Evolutionary conservation across 2,113 vertebrate genomes (phyloP), one percentile per base, ranked within the genome.

Genomic region (Archocentrus centrarchus): DNA sequence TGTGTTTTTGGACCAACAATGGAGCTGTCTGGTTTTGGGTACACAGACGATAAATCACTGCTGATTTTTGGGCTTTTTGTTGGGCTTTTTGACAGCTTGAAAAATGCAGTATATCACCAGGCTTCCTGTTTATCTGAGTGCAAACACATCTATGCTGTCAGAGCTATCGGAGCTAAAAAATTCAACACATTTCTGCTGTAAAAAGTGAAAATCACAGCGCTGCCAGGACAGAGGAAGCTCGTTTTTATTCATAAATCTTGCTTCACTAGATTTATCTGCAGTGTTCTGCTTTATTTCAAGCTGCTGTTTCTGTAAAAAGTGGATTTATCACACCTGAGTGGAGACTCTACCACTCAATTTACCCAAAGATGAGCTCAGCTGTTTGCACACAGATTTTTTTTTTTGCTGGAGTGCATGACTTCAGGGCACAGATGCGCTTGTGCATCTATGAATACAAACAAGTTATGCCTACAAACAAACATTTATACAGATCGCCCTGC

Each of bases 281-380:
- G 63, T 20, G 27, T 1, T 37, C 53, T 59, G 75, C 27, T 50
- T 14, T 59, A 32, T 73, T 73, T 73, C 47, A 53, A 73, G 47
- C 68, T 73, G 66, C 66, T 14, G 68, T n/a, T 14, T 55, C 68
- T 73, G 27, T 73, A 32, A 5, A 35, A 73, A 0, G 66, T 2
- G 68, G 32, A 73, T 55, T 32, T 55, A 53, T 73, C 68, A 73
- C 68, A 73, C 68, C 27, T 73, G 68, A 73, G 47, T 32, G 47
- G 68, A 73, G 27, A 14, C 1, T 57, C 55, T 5, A 30, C 68
- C 32, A 35, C 68, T 77, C 62, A 39, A 6, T 35, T 79, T 77
- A 73, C 35, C 15, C 37, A 81, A 59, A 77, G 35, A 53, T 62
- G 66, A 83, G 58, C 58, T 78, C 73, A 83, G 79, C 82, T 80